These are phyloP conservation scores for Ascidia mentula DNA, from an alignment of 23 tunicate genomes.

Conservation along the genomic window DNA sequence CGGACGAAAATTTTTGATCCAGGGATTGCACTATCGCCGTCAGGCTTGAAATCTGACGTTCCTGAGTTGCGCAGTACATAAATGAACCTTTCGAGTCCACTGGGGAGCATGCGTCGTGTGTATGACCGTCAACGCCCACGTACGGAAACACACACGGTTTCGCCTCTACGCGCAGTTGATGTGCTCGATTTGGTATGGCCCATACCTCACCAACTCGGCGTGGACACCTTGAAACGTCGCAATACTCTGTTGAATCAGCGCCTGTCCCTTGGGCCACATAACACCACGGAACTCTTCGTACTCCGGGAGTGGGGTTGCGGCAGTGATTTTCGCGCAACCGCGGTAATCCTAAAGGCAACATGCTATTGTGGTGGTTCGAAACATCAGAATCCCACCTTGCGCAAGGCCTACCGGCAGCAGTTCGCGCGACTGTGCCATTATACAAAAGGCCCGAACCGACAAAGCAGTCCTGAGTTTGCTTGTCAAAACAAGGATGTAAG, in stretches of 20 bases:
- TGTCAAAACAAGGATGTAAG: conserved; percentile 43
- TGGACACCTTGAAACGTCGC: conserved; percentile 58
- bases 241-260: conserved; percentile 43
- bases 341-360: conserved; percentile 39
- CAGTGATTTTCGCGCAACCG: conserved; percentile 51
- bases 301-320: conserved; percentile 61
- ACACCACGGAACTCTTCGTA: conserved; percentile 64
- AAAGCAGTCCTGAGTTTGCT: conserved; percentile 53
- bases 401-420: conserved; percentile 29
- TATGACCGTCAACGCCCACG: conserved; percentile 29
- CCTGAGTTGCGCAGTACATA: conserved; percentile 34
- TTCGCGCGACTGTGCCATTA: conserved; percentile 26
- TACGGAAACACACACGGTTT: conserved; percentile 59
- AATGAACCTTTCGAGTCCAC: neutral
- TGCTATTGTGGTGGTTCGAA: neutral
- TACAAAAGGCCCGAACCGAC: conserved; percentile 62
- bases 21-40: neutral
- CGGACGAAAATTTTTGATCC: neutral
- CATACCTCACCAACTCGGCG: conserved; percentile 38
- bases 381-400: conserved; percentile 4
- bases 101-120: conserved; percentile 10
- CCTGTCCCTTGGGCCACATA: neutral
- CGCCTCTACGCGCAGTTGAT: neutral
- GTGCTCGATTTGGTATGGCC: conserved; percentile 12
- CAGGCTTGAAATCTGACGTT: neutral